A percentile compares a stretch with the other conserved stretches of the same genome.
Evolutionary conservation across 2,797 vertebrate species (phyloP).

Genomic region (Cetoscarus ocellatus): DNA sequence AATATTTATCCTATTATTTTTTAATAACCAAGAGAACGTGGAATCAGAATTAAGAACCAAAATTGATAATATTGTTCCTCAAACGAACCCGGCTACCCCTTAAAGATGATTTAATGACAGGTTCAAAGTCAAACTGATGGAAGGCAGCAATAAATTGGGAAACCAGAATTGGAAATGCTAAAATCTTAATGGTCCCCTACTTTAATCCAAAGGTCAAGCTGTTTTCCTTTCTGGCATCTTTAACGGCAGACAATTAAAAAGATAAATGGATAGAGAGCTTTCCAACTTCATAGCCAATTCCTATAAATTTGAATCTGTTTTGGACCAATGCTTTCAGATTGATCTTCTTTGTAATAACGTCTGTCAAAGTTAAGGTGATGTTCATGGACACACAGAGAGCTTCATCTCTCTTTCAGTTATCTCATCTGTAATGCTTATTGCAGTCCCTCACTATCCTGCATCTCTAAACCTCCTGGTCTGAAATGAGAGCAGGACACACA

Average conservation of each 20-base stretch:
- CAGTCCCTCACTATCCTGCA: conserved; percentile 55
- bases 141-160: too few species aligned
- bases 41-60: too few species aligned
- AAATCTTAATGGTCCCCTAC: too few species aligned
- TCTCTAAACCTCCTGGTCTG: conserved; percentile 44
- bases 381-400: background rate
- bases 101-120: too few species aligned
- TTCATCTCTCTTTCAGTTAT: too few species aligned
- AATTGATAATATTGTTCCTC: too few species aligned
- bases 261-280: background rate
- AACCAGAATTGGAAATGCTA: too few species aligned
- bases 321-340: background rate
- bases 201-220: background rate
- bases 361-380: background rate
- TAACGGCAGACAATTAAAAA: background rate
- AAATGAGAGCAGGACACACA: conserved; percentile 23
- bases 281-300: conserved; percentile 6
- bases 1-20: too few species aligned
- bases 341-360: background rate
- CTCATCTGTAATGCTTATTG: background rate
- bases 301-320: background rate
- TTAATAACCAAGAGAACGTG: too few species aligned
- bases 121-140: too few species aligned
- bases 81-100: too few species aligned
- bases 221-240: background rate